Evolutionary conservation across 2,113 vertebrate genomes (phyloP).

Genomic region (Rafetus swinhoei): DNA sequence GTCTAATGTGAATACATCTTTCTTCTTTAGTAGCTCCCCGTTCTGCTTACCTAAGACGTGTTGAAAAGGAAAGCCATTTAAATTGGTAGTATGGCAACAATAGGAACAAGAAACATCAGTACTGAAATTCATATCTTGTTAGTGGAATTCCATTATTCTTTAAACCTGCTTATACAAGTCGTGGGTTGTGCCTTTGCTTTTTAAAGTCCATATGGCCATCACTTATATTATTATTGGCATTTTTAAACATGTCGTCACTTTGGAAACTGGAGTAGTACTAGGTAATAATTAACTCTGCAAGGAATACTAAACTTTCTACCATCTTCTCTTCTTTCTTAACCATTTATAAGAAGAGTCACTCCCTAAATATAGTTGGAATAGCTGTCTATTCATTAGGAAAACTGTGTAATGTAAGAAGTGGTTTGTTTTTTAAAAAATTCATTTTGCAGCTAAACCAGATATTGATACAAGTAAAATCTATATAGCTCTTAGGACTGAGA

Average conservation of each 20-base stretch:
- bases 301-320: background rate
- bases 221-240: background rate
- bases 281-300: background rate
- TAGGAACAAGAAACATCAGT: background rate
- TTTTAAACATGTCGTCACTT: rapidly evolving
- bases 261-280: background rate
- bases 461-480: constrained; percentile 14
- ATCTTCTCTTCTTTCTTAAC: background rate
- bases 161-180: rapidly evolving
- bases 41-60: background rate
- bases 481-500: background rate
- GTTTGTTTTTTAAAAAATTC: background rate
- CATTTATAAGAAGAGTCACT: background rate
- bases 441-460: background rate
- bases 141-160: background rate
- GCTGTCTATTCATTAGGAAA: background rate
- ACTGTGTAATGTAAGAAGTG: background rate
- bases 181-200: background rate
- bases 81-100: background rate
- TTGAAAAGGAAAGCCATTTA: background rate
- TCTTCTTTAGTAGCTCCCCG: background rate
- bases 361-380: background rate
- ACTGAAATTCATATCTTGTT: background rate
- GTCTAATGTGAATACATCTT: background rate
- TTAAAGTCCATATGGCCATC: background rate